These are phyloP conservation scores for Danio rerio DNA, from an alignment of 2,113 vertebrate genomes.

Conservation along the genomic window GRCz12tu NC_133197.1:14777501-14778000, in stretches of 20 bases:
- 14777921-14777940: neutral
- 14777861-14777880: constrained; percentile 5
- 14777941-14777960: no score
- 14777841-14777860: constrained; percentile 6
- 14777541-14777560: neutral
- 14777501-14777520: neutral
- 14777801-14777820: neutral
- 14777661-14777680: constrained; percentile 14
- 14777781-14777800: neutral
- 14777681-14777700: neutral
- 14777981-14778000: no score
- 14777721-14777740: neutral
- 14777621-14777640: constrained; percentile 28
- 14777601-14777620: constrained; percentile 24
- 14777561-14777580: neutral
- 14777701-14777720: constrained; percentile 1
- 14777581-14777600: neutral
- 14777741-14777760: constrained; percentile 11
- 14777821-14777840: neutral
- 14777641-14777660: constrained; percentile 23
- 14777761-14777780: neutral
- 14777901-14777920: neutral
- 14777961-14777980: no score
- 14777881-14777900: neutral
- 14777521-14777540: constrained; percentile 8